These are phyloP conservation scores for Yponomeuta plumbellus DNA, from an alignment of 2,888 invertebrate genomes.

Conservation along the genomic window DNA sequence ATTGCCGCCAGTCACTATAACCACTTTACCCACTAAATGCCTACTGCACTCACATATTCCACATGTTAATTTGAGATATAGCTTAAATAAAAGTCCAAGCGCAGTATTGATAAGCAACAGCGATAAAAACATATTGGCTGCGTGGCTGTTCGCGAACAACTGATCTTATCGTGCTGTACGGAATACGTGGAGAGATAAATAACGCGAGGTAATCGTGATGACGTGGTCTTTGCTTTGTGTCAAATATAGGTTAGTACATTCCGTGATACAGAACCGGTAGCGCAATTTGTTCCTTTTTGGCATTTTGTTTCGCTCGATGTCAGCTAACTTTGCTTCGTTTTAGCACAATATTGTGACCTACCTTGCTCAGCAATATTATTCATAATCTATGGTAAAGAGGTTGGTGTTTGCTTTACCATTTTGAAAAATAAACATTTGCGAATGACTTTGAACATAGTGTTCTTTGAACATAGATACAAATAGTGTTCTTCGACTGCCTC, in stretches of 20 bases:
- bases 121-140: constrained; percentile 12
- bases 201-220: not conserved
- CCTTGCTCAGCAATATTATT: no score
- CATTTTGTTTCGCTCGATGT: no score
- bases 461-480: no score
- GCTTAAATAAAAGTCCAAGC: constrained; percentile 5
- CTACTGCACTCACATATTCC: constrained; percentile 45
- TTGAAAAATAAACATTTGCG: no score
- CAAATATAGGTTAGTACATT: not conserved
- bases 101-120: not conserved
- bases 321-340: no score
- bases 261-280: not conserved
- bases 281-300: no score
- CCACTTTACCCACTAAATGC: constrained; percentile 85
- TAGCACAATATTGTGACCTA: no score
- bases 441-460: no score
- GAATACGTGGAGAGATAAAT: not conserved
- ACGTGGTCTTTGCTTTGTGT: not conserved
- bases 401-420: no score
- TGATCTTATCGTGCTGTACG: not conserved
- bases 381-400: no score
- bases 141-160: not conserved
- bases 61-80: constrained; percentile 33
- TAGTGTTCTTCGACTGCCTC: no score
- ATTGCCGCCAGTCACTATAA: constrained; percentile 89